Evolutionary conservation across 2,888 invertebrate genomes (phyloP).

Genomic region (Eupithecia vulgata): DNA sequence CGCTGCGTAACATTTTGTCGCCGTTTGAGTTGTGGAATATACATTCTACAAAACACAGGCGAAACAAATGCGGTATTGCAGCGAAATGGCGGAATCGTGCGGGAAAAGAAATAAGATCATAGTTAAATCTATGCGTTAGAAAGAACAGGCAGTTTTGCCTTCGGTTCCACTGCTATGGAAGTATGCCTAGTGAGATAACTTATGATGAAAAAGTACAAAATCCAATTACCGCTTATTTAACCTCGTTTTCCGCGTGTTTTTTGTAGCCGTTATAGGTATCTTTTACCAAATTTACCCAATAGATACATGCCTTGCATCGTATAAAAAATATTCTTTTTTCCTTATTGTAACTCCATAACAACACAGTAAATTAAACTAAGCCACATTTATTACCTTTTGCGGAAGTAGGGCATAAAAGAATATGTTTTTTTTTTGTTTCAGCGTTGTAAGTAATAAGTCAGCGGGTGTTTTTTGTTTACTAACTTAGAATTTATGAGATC

Average conservation of each 20-base stretch:
- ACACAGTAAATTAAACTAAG: constrained; percentile 45
- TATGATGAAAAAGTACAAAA: background rate
- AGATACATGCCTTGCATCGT: constrained; percentile 2
- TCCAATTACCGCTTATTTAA: background rate
- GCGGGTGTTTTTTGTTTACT: constrained; percentile 30
- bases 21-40: no score
- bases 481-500: constrained; percentile 28
- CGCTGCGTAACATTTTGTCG: no score
- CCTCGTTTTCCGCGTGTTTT: background rate
- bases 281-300: constrained; percentile 1
- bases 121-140: no score
- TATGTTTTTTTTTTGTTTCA: constrained; percentile 25
- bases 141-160: no score
- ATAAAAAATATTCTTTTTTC: constrained; percentile 11
- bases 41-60: no score
- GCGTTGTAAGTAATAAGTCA: constrained; percentile 25
- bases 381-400: constrained; percentile 43
- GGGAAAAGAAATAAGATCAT: no score
- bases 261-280: background rate
- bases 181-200: background rate
- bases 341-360: constrained; percentile 36
- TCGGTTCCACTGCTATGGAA: no score
- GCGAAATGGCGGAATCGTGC: no score
- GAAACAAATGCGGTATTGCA: no score
- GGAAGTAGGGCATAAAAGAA: constrained; percentile 37